Evolutionary conservation across 2,113 vertebrate genomes (phyloP).

Genomic region (Tychaedon coryphoeus): DNA sequence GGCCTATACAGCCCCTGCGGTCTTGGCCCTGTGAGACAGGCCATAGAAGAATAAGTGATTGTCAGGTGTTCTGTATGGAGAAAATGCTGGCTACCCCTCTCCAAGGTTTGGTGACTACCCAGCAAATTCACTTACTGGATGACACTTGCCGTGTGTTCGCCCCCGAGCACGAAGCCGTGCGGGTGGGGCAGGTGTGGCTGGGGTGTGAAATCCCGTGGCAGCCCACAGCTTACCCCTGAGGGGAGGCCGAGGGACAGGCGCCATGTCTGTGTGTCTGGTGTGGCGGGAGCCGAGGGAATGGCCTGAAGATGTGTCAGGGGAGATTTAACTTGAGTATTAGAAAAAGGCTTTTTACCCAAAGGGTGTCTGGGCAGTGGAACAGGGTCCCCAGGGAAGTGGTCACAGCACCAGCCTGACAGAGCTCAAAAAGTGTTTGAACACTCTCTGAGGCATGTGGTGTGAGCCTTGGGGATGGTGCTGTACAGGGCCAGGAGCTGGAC

Average conservation of each 20-base stretch:
- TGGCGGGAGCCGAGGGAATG: background rate
- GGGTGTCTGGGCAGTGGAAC: background rate
- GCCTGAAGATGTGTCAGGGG: background rate
- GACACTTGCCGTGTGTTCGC: fast-evolving
- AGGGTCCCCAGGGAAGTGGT: background rate
- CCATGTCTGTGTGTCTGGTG: background rate
- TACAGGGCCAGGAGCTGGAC: background rate
- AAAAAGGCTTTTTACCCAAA: background rate
- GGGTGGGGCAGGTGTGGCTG: background rate
- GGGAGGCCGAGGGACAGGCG: fast-evolving
- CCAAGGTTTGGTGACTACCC: background rate
- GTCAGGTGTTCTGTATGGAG: fast-evolving
- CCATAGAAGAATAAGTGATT: background rate
- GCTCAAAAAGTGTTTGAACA: background rate
- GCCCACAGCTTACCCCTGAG: background rate
- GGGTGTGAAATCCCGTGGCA: fast-evolving
- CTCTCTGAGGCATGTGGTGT: background rate
- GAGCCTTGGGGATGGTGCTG: background rate
- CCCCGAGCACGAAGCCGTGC: background rate
- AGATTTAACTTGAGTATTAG: background rate
- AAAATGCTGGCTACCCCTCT: background rate
- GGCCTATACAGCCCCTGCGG: fast-evolving
- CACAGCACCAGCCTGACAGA: background rate
- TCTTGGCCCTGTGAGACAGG: too few species aligned
- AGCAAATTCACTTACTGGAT: background rate